Base-by-base conservation (phyloP, 1,140 invertebrate genomes). In the Heterodera schachtii region DNA sequence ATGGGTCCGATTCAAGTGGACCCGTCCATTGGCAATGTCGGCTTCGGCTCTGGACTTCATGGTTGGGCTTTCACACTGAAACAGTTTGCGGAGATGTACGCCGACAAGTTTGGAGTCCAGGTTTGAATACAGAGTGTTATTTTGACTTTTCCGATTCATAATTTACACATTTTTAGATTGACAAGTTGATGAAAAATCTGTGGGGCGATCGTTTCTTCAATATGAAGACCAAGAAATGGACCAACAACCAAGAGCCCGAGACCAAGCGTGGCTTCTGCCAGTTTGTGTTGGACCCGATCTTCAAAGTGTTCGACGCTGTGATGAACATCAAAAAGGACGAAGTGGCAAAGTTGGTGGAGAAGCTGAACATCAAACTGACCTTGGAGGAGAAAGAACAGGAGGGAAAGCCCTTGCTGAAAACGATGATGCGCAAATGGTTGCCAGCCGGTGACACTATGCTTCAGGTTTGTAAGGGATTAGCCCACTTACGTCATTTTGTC, bases 31-130 rank as follows among this genome's bases (percentile, higher is more conserved):
- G 98, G 97, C 90, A 98, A 96, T 83, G 97, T 99, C 84, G 98
- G 98, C 90, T 99, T 99, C 91, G 98, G 98, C 83, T 98, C 97
- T 60, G 98, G 93, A 73, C 94, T 99, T 75, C 98, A 99, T 91
- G 97, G 97, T 78, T 99, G 98, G 98, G 98, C 98, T 77, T 99
- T 99, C 91, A 99, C 97, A 75, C 92, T 99, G 66, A 99, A 99
- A 92, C 96, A 99, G 92, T 99, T 99, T 92, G 93, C 97, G 79
- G 96, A 98, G 91, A 97, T 99, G 94, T 99, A 99, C 91, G 94
- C 96, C 52, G 94, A 95, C 87, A 99, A 98, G 75, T 98, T 88
- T 64, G 82, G 82, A 47, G 82, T 83, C 21, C 78, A 83, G 49
- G 81, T 82, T 47, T 46, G 75, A 19, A 11, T 16, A 21, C 67